Base-by-base conservation (phyloP, 2,888 invertebrate species). In the Pantelozetes paolii region DNA sequence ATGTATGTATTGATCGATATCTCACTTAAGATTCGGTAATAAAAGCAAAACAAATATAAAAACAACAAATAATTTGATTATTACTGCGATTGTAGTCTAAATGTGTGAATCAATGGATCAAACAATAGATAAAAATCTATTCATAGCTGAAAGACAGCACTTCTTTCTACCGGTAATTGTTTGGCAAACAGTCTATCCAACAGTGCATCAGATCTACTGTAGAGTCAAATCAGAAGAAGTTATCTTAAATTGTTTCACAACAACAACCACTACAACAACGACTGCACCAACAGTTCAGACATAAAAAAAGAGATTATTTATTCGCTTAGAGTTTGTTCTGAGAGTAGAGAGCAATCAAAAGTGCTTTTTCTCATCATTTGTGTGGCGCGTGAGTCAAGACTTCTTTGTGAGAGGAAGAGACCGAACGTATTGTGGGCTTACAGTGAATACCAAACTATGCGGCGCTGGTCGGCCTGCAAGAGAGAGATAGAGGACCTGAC, bases 1-100 rank as follows among this genome's bases (percentile, higher is more conserved):
- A 36, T 8, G 6, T 36, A 59, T 59, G 59, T 30, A 36, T 20
- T 64, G 62, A 64, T 64, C 62, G 62, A 64, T 64, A 64, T 64
- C 36, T 64, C 20, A 32, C 11, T 36, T 54, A 6, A n/a, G 30
- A 59, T 64, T 64, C 20, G 36, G 62, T 36, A 64, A 64, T 64
- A 64, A 64, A 64, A 64, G 36, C 36, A 64, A 36, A 36, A 36
- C 36, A 64, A 36, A 64, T 64, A 64, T 15, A 15, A 64, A n/a
- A 45, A 45, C 45, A 59, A 59, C 59, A 64, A 62, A 62, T 62
- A 62, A 64, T 64, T 64, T 64, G 32, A 64, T 64, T 32, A 64
- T 64, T 64, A 20, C 32, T 20, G 9, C 20, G 36, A 64, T 36
- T 9, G 62, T n/a, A 11, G n/a, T n/a, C 62, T 64, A 36, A 64